Evolutionary conservation across 1,140 invertebrate genomes (phyloP), one percentile per base, ranked within the genome.

Genomic region (Antheraea mylitta): DNA sequence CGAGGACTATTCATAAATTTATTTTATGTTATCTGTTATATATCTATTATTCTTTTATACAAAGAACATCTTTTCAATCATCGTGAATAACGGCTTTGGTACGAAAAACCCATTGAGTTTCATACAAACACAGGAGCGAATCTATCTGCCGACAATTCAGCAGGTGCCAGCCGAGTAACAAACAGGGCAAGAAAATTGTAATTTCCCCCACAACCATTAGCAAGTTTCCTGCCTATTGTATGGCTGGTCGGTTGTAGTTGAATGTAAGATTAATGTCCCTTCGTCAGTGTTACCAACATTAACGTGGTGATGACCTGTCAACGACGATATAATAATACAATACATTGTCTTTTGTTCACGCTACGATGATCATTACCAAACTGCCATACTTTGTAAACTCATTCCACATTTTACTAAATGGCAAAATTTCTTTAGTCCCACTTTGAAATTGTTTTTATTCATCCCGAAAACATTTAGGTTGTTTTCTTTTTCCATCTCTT

Each of bases 251-350:
- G 75, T 68, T 68, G 73, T 84, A 84, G 81, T 84, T 89, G 86
- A 88, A 88, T 86, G 78, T 83, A 88, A 89, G 89, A 91, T 91
- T 89, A 87, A 91, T 89, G 89, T 82, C 73, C 72, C 64, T 66
- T 70, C 73, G 73, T 48, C 60, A 53, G 38, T 64, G 65, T 67
- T 70, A 38, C 72, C 70, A 77, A 71, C 75, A 80, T 85, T 83
- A 78, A 73, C 66, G 74, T 73, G 67, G 68, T 78, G 77, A 81
- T 85, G 84, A 79, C 80, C 77, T 82, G 82, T 82, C 82, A 85
- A 76, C 76, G 80, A 74, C 75, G 79, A 77, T 79, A 80, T 76
- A 80, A 85, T 78, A 83, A 83, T 81, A 84, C 78, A 83, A 83
- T 81, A 84, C 78, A 67, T 61, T 76, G 71, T 76, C 74, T 78